Evolutionary conservation across 2,797 vertebrate species (phyloP).

Genomic region (Mus spretus): DNA sequence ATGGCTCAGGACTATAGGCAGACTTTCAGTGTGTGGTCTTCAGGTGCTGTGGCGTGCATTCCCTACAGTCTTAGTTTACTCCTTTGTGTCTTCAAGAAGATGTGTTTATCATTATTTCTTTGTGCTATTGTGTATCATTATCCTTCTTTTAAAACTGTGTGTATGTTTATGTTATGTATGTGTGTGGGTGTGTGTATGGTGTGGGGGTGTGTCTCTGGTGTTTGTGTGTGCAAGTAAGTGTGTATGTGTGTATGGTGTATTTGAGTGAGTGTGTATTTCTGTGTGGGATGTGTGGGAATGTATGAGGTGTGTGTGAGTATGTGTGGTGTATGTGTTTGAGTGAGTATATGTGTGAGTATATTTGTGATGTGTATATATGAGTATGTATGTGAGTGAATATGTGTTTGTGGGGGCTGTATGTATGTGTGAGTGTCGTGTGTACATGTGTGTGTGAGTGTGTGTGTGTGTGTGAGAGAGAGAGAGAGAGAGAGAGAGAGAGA

Average conservation of each 20-base stretch:
- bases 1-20: too few relatives aligned
- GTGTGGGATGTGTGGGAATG: neutral
- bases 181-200: neutral
- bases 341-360: neutral
- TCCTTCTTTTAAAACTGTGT: neutral
- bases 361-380: too few relatives aligned
- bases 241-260: neutral
- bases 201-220: neutral
- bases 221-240: neutral
- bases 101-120: neutral
- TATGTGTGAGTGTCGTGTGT: neutral
- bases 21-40: neutral
- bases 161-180: neutral
- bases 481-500: too few relatives aligned
- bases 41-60: fast-evolving
- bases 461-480: neutral
- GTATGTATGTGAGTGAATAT: neutral
- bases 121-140: neutral
- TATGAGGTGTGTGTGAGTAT: neutral
- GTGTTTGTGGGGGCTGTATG: neutral
- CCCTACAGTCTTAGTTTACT: neutral
- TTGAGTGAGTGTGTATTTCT: too few relatives aligned
- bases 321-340: neutral
- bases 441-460: neutral
- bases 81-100: neutral